phyloP scores from a whole-genome alignment of 2,113 vertebrate genomes.

The Corythoichthys intestinalis region DNA sequence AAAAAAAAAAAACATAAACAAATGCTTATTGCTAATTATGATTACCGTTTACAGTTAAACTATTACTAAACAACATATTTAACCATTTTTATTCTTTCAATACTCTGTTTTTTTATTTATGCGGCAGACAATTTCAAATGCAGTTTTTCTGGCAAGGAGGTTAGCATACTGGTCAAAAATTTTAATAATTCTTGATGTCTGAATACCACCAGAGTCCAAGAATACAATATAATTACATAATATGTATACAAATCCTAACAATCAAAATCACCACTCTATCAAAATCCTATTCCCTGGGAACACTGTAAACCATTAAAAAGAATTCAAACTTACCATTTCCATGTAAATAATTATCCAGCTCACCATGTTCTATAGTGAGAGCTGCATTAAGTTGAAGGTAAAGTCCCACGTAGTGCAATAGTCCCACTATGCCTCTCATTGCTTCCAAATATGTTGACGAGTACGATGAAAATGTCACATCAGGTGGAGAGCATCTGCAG shows the following conservation, averaged over 20 bases:
- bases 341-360: conserved; percentile 77
- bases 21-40: too few relatives aligned
- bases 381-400: conserved; percentile 82
- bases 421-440: conserved; percentile 75
- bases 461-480: conserved; percentile 52
- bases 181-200: background rate
- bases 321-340: conserved; percentile 77
- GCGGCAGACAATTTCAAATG: background rate
- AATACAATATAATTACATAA: background rate
- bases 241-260: background rate
- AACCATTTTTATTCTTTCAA: background rate
- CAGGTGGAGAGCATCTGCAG: conserved; percentile 31
- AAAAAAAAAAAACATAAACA: background rate
- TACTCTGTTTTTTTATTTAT: background rate
- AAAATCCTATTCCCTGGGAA: conserved; percentile 2
- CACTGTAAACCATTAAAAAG: background rate
- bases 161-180: background rate
- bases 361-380: conserved; percentile 66
- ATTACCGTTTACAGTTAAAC: background rate
- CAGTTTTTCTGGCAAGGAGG: background rate
- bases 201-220: background rate
- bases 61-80: background rate
- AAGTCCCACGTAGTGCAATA: conserved; percentile 85
- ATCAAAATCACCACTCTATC: background rate
- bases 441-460: conserved; percentile 71